A percentile compares a stretch with the other conserved stretches of the same genome.
Conservation (phyloP, 2,797 vertebrate species). For the Epinephelus coioides region DNA sequence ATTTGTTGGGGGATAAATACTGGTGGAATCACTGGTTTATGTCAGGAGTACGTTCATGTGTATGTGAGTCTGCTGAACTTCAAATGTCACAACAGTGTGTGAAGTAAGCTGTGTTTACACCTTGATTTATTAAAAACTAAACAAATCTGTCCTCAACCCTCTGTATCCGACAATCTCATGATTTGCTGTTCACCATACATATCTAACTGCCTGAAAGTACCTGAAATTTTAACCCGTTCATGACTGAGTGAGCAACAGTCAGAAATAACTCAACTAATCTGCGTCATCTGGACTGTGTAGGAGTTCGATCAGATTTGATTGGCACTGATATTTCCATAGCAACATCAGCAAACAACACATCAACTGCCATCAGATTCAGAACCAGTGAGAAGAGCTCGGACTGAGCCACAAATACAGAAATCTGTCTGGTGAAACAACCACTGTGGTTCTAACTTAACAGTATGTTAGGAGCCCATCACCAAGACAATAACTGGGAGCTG, state of each 20-base stretch:
- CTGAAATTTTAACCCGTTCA: not conserved
- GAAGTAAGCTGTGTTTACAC: not conserved
- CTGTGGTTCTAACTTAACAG: not conserved
- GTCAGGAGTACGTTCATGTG: not conserved
- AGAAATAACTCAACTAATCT: not conserved
- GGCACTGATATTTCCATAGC: constrained; percentile 3
- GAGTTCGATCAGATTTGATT: constrained; percentile 32
- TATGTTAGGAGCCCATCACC: not conserved
- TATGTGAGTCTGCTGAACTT: not conserved
- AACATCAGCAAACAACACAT: constrained; percentile 40
- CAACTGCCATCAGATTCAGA: constrained; percentile 8
- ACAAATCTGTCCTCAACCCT: not conserved
- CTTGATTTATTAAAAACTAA: not conserved
- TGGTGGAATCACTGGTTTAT: constrained; percentile 4
- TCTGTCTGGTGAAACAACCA: not conserved
- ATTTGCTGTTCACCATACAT: not conserved
- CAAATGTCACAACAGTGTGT: not conserved
- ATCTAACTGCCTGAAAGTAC: not conserved
- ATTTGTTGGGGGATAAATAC: constrained; percentile 66
- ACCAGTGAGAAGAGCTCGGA: not conserved
- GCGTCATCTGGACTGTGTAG: not conserved
- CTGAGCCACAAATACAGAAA: constrained; percentile 10
- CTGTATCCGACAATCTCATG: too few species aligned
- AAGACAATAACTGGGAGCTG: not conserved
- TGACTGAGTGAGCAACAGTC: not conserved